Base-by-base conservation (phyloP, 2,113 vertebrate genomes). In the Pyrgilauda ruficollis region DNA sequence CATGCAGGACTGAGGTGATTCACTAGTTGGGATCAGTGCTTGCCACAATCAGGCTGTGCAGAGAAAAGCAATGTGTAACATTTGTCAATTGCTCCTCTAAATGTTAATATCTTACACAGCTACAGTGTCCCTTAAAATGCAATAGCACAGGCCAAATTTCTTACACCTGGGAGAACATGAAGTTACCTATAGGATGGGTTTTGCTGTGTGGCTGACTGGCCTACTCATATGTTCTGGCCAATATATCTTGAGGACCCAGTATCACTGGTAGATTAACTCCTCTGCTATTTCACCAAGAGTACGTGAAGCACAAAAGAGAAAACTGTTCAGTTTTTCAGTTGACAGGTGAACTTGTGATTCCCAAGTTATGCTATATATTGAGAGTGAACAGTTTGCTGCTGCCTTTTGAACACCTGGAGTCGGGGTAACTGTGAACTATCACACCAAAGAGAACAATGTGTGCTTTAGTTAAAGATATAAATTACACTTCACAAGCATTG, bases 171-270 rank as follows among this genome's bases (percentile, higher is more conserved):
- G 74, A 39, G 9, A 11, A 49, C 56, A 33, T 3, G 4, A 49
- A 49, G 22, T 33, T 50, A 20, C 7, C 16, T 39, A 6, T 59
- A 47, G 33, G 73, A 75, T 37, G 55, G 55, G 43, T 59, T 75
- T 77, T 76, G 43, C 27, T 62, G 10, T 50, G 46, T 39, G 46
- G 35, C 46, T 62, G 58, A 77, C 13, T 33, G 59, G 21, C 13
- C 59, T 63, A 27, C 75, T 43, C 13, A 17, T 47, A 13, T 52
- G 23, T 78, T 52, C 30, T n/a, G 19, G 35, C 35, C 44, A 43
- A 13, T 30, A 61, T 18, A 19, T 61, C 12, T n/a, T 0, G 1
- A 41, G 66, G 0, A 1, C 24, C 15, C 35, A 3, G 23, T 47
- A 30, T 3, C 2, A 11, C 1, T 44, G 35, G 30, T 28, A n/a